phyloP scores from a whole-genome alignment of 2,113 vertebrate species.

The Eolophus roseicapilla region DNA sequence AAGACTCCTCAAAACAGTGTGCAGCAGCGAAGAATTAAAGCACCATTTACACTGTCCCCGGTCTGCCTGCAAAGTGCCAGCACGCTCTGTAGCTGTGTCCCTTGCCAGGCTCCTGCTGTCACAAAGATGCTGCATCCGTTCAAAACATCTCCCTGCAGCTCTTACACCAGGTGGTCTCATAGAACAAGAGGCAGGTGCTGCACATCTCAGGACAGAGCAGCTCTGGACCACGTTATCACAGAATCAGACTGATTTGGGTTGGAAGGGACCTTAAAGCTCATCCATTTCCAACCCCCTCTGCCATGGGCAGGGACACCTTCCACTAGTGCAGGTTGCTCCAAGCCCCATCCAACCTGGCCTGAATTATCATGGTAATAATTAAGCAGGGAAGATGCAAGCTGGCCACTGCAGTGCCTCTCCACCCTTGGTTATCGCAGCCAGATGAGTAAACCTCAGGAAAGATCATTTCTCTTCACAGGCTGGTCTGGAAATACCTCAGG shows the following conservation, averaged over 20 bases:
- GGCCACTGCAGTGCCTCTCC: neutral
- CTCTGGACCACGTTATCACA: neutral
- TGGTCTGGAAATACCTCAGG: neutral
- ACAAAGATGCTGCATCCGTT: neutral
- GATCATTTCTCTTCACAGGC: neutral
- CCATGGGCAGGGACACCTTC: neutral
- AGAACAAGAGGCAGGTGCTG: neutral
- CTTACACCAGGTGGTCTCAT: neutral
- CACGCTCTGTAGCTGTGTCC: neutral
- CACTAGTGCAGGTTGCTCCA: neutral
- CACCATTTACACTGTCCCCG: neutral
- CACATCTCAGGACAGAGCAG: neutral
- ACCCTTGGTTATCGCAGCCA: rapidly evolving
- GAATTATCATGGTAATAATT: neutral
- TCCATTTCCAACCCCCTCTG: neutral
- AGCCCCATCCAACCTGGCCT: neutral
- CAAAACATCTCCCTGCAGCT: rapidly evolving
- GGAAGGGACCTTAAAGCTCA: neutral
- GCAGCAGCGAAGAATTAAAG: neutral
- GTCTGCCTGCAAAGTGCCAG: neutral
- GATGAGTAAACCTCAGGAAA: neutral
- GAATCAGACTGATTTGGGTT: neutral
- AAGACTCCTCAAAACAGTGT: neutral
- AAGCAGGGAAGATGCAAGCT: neutral
- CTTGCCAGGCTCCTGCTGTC: neutral